These are phyloP conservation scores for Agriopis aurantiaria DNA, from an alignment of 2,888 invertebrate genomes.

Conservation along the genomic window DNA sequence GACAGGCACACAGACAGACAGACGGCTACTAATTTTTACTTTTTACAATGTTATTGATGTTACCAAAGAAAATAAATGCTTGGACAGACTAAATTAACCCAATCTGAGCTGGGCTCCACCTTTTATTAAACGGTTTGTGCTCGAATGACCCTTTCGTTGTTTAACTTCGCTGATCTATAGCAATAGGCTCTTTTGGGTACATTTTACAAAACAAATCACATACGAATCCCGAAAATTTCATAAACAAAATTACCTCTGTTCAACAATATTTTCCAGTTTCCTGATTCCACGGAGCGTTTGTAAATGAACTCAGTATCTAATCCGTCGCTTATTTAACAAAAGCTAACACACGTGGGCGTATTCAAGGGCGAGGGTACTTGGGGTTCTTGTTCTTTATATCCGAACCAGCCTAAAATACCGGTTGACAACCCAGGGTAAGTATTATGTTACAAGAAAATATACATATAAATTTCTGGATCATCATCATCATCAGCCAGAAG, in stretches of 20 bases:
- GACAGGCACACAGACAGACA: no score
- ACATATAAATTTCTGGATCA: no score
- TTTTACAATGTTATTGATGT: no score
- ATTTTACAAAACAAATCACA: background rate
- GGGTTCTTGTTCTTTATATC: background rate
- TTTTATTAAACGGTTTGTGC: no score
- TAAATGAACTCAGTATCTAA: slow-evolving; percentile 40
- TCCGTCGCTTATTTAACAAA: slow-evolving; percentile 31
- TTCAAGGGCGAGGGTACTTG: background rate
- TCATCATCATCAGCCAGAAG: no score
- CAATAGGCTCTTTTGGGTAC: background rate
- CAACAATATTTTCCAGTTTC: slow-evolving; percentile 13
- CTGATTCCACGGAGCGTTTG: slow-evolving; percentile 26
- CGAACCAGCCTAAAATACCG: no score
- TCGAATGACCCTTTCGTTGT: background rate
- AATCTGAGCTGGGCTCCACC: no score
- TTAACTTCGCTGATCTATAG: background rate
- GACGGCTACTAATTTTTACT: no score
- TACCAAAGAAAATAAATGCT: no score
- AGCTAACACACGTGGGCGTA: slow-evolving; percentile 17
- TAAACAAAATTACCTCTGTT: slow-evolving; percentile 19
- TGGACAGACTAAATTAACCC: no score
- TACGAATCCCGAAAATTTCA: slow-evolving; percentile 7
- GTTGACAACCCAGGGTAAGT: no score
- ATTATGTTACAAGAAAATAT: no score